A percentile compares a stretch with the other conserved stretches of the same genome.
Evolutionary conservation across 2,888 invertebrate genomes (phyloP).

Genomic region (Sphaerophoria rueppellii): DNA sequence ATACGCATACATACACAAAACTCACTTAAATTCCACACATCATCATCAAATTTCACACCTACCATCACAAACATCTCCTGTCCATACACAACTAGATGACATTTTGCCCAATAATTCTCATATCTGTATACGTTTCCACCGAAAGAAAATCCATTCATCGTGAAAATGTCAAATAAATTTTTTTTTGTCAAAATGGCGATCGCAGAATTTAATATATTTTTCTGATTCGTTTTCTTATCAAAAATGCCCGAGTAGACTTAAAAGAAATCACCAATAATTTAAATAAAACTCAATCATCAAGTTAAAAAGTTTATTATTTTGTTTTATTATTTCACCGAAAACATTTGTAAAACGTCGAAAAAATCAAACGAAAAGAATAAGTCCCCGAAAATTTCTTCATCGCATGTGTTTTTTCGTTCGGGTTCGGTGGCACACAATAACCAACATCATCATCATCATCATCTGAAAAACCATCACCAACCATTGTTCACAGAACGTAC

Average conservation of each 20-base stretch:
- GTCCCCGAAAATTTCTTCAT: constrained; percentile 52
- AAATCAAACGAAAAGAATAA: constrained; percentile 40
- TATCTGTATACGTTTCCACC: constrained; percentile 41
- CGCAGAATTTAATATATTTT: constrained; percentile 72
- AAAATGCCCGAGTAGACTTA: constrained; percentile 58
- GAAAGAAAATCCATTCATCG: constrained; percentile 69
- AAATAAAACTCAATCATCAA: constrained; percentile 53
- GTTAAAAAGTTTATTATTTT: constrained; percentile 43
- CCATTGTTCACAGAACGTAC: constrained; percentile 51
- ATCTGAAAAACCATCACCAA: constrained; percentile 21
- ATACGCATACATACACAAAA: constrained; percentile 12
- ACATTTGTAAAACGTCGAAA: constrained; percentile 11
- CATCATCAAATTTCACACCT: constrained; percentile 57
- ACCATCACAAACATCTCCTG: background rate
- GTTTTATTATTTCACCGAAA: constrained; percentile 35
- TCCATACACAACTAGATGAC: constrained; percentile 62
- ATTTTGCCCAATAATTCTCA: constrained; percentile 51
- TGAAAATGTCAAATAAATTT: constrained; percentile 71
- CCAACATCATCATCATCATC: constrained; percentile 53
- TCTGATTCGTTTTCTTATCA: constrained; percentile 57
- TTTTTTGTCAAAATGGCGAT: constrained; percentile 76
- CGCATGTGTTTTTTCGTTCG: constrained; percentile 68
- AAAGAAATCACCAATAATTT: constrained; percentile 64
- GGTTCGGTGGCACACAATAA: constrained; percentile 69
- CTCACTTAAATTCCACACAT: constrained; percentile 67